Conservation (phyloP, 2,113 vertebrate genomes). For the Leptobrachium ailaonicum region DNA sequence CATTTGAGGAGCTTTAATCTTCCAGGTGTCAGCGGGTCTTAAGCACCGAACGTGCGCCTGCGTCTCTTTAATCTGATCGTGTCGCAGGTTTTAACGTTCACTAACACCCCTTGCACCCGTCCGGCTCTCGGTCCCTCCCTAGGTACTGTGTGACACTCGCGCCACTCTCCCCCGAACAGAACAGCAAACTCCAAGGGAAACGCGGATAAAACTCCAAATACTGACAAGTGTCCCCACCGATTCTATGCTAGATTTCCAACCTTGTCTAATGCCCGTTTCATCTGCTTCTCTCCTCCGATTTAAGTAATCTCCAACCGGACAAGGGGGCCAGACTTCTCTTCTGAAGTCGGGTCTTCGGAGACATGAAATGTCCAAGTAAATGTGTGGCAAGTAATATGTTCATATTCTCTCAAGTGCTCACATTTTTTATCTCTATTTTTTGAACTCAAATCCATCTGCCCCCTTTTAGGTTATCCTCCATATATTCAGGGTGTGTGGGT, state of each 20-base stretch:
- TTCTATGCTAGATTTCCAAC: constrained; percentile 43
- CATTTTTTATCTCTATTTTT: too few species aligned
- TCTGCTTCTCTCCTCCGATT: constrained; percentile 21
- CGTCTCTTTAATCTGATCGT: constrained; percentile 4
- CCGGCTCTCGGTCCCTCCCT: constrained; percentile 17
- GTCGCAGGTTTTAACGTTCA: constrained; percentile 36
- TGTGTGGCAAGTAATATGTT: too few species aligned
- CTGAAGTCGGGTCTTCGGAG: too few species aligned
- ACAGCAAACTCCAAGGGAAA: constrained; percentile 46
- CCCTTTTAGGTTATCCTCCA: too few species aligned
- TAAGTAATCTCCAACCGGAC: background rate
- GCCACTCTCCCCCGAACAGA: constrained; percentile 28
- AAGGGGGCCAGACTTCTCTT: background rate
- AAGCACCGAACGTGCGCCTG: background rate
- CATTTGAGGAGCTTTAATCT: background rate
- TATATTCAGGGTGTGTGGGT: too few species aligned
- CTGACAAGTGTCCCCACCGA: constrained; percentile 41
- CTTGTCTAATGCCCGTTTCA: constrained; percentile 40
- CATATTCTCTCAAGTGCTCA: too few species aligned
- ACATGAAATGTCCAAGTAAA: too few species aligned
- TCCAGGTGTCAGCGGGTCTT: constrained; percentile 1
- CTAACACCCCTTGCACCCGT: too few species aligned
- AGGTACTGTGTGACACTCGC: constrained; percentile 16
- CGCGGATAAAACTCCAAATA: constrained; percentile 31
- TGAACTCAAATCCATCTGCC: too few species aligned